Base-by-base conservation (phyloP, 2,797 vertebrate genomes). In the Capromys pilorides region DNA sequence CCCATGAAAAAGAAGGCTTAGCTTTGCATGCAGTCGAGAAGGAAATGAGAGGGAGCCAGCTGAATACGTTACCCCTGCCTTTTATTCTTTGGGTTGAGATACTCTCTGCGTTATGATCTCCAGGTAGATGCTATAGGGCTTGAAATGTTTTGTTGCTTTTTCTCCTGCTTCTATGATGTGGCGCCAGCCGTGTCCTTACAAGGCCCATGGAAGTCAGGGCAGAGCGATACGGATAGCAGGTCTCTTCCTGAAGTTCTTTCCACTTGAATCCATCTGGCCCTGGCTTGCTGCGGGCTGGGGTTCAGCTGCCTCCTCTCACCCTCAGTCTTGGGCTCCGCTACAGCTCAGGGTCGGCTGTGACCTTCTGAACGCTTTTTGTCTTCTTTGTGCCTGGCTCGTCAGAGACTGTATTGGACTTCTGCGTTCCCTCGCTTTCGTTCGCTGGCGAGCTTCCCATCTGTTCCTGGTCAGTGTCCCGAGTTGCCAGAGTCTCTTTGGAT, bases 401-500 rank as follows among this genome's bases (percentile, higher is more conserved):
- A 36, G 87, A 64, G 22, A 31, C 36, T 75, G 7, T 89, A 77
- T 49, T 67, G 24, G 36, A 78, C 79, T 85, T 57, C 57, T 5
- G 16, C 21, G 13, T 79, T 21, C n/a, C 59, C 64, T 36, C 26
- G 92, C 61, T 92, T 90, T 87, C n/a, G 93, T 77, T 64, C 83
- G 0, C 5, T 75, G 89, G 67, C 69, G 59, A 8, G 33, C 75
- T 93, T 94, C 85, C 92, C 87, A 6, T 41, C 83, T 90, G 71
- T 94, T 88, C 83, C 90, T 91, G 81, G 93, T 96, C 92, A 94
- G 69, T 93, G 80, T 62, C 91, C 80, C 36, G 62, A 79, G 62
- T 57, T 64, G 61, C 90, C 94, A 93, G 82, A 92, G 85, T 86
- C n/a, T 83, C n/a, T 79, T 90, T 95, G 91, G 69, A 96, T 84